phyloP scores from a whole-genome alignment of 2,888 invertebrate genomes.

The Cephus runcator region DNA sequence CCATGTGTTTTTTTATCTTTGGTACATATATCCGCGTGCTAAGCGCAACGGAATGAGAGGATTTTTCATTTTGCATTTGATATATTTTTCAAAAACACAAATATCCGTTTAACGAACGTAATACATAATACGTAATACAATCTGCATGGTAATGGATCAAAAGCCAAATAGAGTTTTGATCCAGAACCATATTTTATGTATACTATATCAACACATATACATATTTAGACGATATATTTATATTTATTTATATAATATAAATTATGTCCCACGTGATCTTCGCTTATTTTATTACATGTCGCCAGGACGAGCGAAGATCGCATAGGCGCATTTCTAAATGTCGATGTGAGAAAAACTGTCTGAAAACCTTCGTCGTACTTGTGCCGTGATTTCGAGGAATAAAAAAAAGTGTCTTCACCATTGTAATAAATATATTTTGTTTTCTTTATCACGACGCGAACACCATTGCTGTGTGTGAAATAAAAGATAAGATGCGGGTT shows the following conservation, averaged over 20 bases:
- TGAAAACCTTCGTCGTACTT: conserved; percentile 1
- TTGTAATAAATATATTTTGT: conserved; percentile 22
- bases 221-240: conserved; percentile 14
- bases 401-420: conserved; percentile 14
- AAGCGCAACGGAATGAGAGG: not conserved
- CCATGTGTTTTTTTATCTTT: not conserved
- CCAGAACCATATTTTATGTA: conserved; percentile 9
- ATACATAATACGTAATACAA: conserved; percentile 9
- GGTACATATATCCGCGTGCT: not conserved
- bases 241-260: conserved; percentile 37
- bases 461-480: conserved; percentile 35
- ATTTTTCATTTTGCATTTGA: not conserved
- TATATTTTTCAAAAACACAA: conserved; percentile 31
- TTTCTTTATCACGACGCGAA: conserved; percentile 10
- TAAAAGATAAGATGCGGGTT: conserved; percentile 34
- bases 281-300: conserved; percentile 4
- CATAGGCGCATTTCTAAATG: conserved; percentile 13
- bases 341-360: conserved; percentile 13
- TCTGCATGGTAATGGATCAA: not conserved
- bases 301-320: conserved; percentile 1
- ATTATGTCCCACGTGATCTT: conserved; percentile 26
- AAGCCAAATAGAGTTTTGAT: conserved; percentile 6
- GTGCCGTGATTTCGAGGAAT: conserved; percentile 4
- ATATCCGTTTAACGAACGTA: conserved; percentile 20
- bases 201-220: conserved; percentile 20